phyloP scores from a whole-genome alignment of 2,888 invertebrate species.

The Lordiphosa fenestrarum region DNA sequence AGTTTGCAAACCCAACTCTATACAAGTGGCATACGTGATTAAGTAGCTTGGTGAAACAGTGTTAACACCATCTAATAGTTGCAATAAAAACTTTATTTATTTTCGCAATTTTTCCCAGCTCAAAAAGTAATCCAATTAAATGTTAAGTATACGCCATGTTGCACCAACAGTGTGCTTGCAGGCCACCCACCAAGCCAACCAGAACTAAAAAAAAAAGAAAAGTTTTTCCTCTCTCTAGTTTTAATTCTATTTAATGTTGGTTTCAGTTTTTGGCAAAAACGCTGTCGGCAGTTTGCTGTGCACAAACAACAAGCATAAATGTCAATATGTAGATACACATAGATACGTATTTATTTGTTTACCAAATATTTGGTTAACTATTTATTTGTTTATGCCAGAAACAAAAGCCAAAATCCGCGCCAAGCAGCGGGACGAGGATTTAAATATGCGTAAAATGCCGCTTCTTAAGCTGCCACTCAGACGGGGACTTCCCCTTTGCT shows the following conservation, averaged over 20 bases:
- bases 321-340: constrained; percentile 25
- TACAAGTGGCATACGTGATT: too few relatives aligned
- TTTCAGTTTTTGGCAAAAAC: too few relatives aligned
- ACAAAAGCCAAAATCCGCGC: constrained; percentile 35
- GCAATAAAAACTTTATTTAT: constrained; percentile 13
- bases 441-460: constrained; percentile 43
- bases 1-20: too few relatives aligned
- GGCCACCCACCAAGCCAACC: background rate
- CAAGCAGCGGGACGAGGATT: background rate
- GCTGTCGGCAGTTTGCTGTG: background rate
- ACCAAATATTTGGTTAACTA: constrained; percentile 32
- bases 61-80: too few relatives aligned
- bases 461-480: constrained; percentile 34
- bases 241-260: constrained; percentile 13
- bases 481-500: constrained; percentile 2
- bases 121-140: constrained; percentile 15
- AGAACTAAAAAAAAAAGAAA: too few relatives aligned
- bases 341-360: constrained; percentile 45
- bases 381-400: constrained; percentile 39
- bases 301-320: constrained; percentile 9
- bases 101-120: constrained; percentile 3
- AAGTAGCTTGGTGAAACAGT: too few relatives aligned
- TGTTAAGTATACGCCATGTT: constrained; percentile 13
- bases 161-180: background rate
- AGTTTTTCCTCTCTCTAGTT: background rate